A percentile compares a stretch with the other conserved stretches of the same genome.
phyloP scores from a whole-genome alignment of 2,113 vertebrate genomes.

The Sakesphorus luctuosus region DNA sequence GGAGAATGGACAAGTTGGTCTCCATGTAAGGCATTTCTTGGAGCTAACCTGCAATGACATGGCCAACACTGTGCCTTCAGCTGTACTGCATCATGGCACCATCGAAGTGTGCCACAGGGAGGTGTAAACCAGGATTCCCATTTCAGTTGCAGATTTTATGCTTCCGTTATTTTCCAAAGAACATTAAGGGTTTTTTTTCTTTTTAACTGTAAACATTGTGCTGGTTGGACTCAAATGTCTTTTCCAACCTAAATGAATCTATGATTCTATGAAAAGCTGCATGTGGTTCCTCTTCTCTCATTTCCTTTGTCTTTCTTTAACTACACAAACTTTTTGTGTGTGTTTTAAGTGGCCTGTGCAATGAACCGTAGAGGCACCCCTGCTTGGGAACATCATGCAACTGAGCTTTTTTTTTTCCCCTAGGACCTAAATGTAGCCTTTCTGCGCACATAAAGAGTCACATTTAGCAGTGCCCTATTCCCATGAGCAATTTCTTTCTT shows the following conservation, averaged over 20 bases:
- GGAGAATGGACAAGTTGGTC: rapidly evolving
- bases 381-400: rapidly evolving
- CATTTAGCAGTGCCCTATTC: conserved; percentile 26
- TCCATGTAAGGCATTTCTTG: neutral
- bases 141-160: neutral
- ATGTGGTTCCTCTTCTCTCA: neutral
- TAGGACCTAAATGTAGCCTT: neutral
- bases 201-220: neutral
- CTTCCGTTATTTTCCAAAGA: neutral
- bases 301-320: neutral
- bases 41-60: neutral
- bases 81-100: neutral
- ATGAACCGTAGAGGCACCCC: neutral
- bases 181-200: neutral
- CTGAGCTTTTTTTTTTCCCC: neutral
- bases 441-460: neutral
- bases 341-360: neutral
- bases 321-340: neutral
- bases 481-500: conserved; percentile 14
- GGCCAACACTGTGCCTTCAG: neutral
- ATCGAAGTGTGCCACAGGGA: neutral
- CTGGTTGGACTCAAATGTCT: neutral
- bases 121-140: neutral
- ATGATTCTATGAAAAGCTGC: neutral
- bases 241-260: neutral